A percentile compares a stretch with the other conserved stretches of the same genome.
Evolutionary conservation across 1,140 invertebrate species (phyloP).

Genomic region (Aporrectodea caliginosa): DNA sequence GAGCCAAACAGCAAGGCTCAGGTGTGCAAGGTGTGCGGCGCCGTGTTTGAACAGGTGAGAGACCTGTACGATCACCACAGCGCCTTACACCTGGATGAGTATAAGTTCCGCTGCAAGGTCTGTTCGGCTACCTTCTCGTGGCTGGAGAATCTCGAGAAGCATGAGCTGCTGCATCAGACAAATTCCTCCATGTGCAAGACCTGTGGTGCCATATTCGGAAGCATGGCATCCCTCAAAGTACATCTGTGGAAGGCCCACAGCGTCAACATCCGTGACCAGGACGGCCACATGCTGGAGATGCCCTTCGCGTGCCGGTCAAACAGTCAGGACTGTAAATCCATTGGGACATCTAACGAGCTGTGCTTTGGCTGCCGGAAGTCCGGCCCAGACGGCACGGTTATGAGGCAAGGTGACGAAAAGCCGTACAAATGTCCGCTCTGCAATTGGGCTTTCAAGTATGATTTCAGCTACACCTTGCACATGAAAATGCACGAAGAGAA

Average conservation of each 20-base stretch:
- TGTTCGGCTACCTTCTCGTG: neutral
- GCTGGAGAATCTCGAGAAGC: slow-evolving; percentile 3
- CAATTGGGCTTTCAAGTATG: slow-evolving; percentile 22
- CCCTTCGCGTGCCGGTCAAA: neutral
- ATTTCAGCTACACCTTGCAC: slow-evolving; percentile 17
- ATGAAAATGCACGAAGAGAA: slow-evolving; percentile 13
- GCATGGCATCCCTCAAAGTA: slow-evolving; percentile 8
- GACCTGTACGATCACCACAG: neutral
- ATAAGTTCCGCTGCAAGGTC: slow-evolving; percentile 6
- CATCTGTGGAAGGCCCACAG: slow-evolving; percentile 20
- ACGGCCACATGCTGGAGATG: neutral
- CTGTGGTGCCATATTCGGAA: slow-evolving; percentile 12
- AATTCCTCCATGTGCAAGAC: neutral
- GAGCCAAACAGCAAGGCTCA: neutral
- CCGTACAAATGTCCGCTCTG: slow-evolving; percentile 8
- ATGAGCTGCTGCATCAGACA: neutral
- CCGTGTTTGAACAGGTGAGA: neutral
- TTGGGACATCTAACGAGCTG: neutral
- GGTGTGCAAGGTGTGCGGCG: neutral
- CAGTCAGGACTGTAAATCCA: neutral
- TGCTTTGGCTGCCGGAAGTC: neutral
- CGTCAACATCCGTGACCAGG: neutral
- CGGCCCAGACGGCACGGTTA: neutral
- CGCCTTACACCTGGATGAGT: neutral
- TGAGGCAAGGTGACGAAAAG: neutral